Conservation (phyloP, 2,888 invertebrate genomes). For the Phania funesta region DNA sequence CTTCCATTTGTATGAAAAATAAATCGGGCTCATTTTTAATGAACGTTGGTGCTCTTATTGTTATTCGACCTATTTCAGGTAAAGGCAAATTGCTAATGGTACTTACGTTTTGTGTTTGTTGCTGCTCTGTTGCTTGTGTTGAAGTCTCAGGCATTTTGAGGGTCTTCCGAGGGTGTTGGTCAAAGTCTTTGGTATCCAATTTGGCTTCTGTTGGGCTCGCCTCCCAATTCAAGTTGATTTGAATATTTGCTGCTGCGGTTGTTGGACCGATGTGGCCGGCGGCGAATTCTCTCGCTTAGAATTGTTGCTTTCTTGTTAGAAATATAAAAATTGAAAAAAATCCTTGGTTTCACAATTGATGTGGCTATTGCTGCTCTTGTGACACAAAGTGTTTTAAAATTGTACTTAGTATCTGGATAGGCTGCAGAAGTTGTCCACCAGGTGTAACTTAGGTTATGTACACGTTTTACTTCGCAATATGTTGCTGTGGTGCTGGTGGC, state of each 20-base stretch:
- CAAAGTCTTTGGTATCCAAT: conserved; percentile 5
- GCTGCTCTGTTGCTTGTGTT: conserved; percentile 32
- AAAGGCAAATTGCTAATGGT: conserved; percentile 21
- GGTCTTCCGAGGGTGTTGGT: neutral
- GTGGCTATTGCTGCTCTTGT: neutral
- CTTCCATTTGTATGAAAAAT: conserved; percentile 38
- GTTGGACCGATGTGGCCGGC: neutral
- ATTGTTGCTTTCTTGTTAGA: neutral
- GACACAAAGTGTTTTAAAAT: conserved; percentile 2
- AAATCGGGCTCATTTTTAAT: conserved; percentile 21
- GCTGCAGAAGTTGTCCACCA: neutral
- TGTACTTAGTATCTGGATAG: conserved; percentile 3
- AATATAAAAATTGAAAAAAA: neutral
- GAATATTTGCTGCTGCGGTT: neutral
- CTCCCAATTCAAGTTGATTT: neutral
- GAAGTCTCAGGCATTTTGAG: conserved; percentile 22
- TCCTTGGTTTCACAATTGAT: neutral
- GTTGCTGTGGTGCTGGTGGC: neutral
- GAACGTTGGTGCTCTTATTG: conserved; percentile 37
- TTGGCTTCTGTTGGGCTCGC: conserved; percentile 4
- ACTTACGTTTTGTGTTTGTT: conserved; percentile 18
- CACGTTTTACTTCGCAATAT: conserved; percentile 4
- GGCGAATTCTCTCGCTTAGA: neutral
- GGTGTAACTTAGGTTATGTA: conserved; percentile 6
- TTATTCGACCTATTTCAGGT: conserved; percentile 1